Evolutionary conservation across 1,140 invertebrate species (phyloP), one percentile per base, ranked within the genome.

Genomic region (Drosophila mauritiana): DNA sequence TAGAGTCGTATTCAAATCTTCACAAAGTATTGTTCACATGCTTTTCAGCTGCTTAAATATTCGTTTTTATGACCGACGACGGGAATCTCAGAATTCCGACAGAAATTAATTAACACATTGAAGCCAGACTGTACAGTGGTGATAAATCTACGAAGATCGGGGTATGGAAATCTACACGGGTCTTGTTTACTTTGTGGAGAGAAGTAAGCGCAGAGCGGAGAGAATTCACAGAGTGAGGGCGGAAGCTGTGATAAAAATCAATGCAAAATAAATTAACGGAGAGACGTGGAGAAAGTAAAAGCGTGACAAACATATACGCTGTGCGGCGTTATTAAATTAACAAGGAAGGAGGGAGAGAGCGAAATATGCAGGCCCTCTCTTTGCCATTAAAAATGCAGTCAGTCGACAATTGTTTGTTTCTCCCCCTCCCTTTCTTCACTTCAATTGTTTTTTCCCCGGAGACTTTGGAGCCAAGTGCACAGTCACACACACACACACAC

Each of bases 301-400:
- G 69, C 36, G 13, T 42, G 34, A 63, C 73, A 77, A 62, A 69
- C 62, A 15, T 59, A 2, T 31, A 31, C 3, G 15, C 39, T 63
- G 37, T 75, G 43, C 39, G 15, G 52, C 62, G 57, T 83, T 84
- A 88, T 88, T 88, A 83, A 89, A 88, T 89, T 86, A 86, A 67
- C 56, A 40, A 37, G 20, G 31, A 40, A 37, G 15, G 31, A 6
- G 8, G 52, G 57, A 22, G 40, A 31, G n/a, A 42, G 39, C n/a
- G 34, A 73, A 57, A 61, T 48, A 65, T 63, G 36, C 69, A 67
- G 4, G 4, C 8, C 20, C 40, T 27, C 43, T 65, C 62, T 52
- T 20, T 39, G 52, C 51, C 53, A 37, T 59, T 56, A 43, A 43
- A 63, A 58, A 68, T 65, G 63, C 31, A 61, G 34, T 40, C 25